Evolutionary conservation across 2,797 vertebrate genomes (phyloP).

Genomic region (Oophaga sylvatica): DNA sequence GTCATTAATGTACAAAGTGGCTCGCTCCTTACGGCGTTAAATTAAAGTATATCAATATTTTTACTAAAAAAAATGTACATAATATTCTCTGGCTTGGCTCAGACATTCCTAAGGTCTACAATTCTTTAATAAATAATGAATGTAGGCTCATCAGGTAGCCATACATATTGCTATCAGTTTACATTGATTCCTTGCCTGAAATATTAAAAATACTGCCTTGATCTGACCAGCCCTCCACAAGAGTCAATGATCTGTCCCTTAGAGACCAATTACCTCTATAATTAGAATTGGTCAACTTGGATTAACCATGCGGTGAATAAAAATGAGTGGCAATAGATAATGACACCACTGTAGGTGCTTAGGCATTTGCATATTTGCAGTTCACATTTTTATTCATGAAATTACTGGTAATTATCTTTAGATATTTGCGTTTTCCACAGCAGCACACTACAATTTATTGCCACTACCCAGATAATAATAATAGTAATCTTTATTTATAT

Average conservation of each 20-base stretch:
- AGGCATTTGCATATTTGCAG: background rate
- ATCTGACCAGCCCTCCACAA: background rate
- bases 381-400: background rate
- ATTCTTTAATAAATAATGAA: background rate
- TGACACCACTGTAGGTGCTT: background rate
- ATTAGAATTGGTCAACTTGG: background rate
- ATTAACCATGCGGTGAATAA: background rate
- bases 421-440: background rate
- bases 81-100: too few species aligned
- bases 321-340: background rate
- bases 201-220: background rate
- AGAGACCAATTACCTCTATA: constrained; percentile 8
- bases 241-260: background rate
- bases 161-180: background rate
- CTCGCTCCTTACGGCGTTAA: too few species aligned
- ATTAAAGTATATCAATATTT: too few species aligned
- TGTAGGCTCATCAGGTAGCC: background rate
- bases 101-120: background rate
- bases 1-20: too few species aligned
- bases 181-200: background rate
- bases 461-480: background rate
- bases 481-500: too few species aligned
- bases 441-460: background rate
- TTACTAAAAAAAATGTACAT: too few species aligned
- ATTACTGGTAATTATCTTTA: background rate